phyloP scores from a whole-genome alignment of 2,888 invertebrate species.

The Eristalis intricaria region DNA sequence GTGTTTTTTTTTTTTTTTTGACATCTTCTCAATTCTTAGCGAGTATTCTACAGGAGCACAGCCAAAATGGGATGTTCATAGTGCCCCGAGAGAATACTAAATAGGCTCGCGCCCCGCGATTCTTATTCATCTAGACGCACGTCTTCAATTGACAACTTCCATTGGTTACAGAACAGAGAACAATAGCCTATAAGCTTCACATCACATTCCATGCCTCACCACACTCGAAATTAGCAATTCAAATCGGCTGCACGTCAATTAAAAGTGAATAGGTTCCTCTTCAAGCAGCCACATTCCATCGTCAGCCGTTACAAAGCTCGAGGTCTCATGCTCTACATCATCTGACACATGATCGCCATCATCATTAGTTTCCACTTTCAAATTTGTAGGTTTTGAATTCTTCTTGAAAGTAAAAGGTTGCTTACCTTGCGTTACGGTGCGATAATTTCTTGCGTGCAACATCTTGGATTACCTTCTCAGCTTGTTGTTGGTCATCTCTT shows the following conservation, averaged over 20 bases:
- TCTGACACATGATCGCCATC: slow-evolving; percentile 35
- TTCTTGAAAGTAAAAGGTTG: slow-evolving; percentile 62
- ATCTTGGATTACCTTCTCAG: slow-evolving; percentile 47
- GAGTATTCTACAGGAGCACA: slow-evolving; percentile 25
- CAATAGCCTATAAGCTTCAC: slow-evolving; percentile 2
- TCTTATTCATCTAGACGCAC: slow-evolving; percentile 41
- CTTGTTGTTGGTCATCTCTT: slow-evolving; percentile 46
- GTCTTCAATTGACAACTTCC: slow-evolving; percentile 42
- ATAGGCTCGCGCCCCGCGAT: neutral
- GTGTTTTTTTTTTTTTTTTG: slow-evolving; percentile 27
- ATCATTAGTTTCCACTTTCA: slow-evolving; percentile 41
- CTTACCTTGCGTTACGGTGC: slow-evolving; percentile 57
- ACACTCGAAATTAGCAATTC: slow-evolving; percentile 42
- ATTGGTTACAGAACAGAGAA: slow-evolving; percentile 31
- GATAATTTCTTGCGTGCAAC: slow-evolving; percentile 47
- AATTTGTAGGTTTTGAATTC: slow-evolving; percentile 31
- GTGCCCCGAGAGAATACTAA: slow-evolving; percentile 34
- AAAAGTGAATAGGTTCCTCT: neutral
- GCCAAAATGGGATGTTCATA: slow-evolving; percentile 17
- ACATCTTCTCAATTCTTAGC: slow-evolving; percentile 41
- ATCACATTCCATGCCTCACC: slow-evolving; percentile 2
- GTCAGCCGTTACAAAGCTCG: slow-evolving; percentile 10
- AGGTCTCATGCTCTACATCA: slow-evolving; percentile 54
- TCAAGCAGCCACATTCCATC: neutral
- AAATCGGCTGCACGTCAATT: slow-evolving; percentile 18